Base-by-base conservation (phyloP, 1,140 invertebrate species). In the Macrobrachium rosenbergii region DNA sequence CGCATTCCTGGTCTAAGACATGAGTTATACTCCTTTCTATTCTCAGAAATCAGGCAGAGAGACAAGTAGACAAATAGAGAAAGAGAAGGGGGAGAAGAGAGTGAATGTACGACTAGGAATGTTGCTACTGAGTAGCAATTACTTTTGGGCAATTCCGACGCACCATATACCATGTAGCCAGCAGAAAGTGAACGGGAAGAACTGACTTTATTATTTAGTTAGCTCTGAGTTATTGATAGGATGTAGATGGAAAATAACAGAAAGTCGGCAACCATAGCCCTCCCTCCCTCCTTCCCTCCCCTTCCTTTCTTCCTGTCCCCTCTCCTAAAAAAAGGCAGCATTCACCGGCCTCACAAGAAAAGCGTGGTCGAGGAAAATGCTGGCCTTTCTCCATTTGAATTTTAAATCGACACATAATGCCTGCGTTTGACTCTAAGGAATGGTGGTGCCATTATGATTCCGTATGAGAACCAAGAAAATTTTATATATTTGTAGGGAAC, bases 401-500 rank as follows among this genome's bases (percentile, higher is more conserved):
- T 82, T 87, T 82, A 87, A 87, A 87, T 81, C 85, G 85, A n/a
- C 64, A 81, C 85, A 81, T 87, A 87, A 87, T 87, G 85, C 85
- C 52, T 75, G 75, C 85, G 85, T 87, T 87, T 87, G 85, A 87
- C 85, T 87, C 85, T 87, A 87, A 87, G 85, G 75, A 81, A 87
- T 87, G 85, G 85, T 45, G 67, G 85, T 75, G 79, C 78, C 78
- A 87, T 87, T 87, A 87, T 87, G 85, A 87, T 87, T 87, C 85
- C 81, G 85, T 67, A 87, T 82, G 81, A 67, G 75, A 87, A 78
- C 58, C 84, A 64, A 69, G 78, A 75, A 76, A 87, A 87, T 76
- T 87, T 87, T 87, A 87, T 78, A 87, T 77, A 87, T 81, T 81
- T 87, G 84, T 87, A 81, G 84, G 23, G 78, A 79, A 81, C 69